These are phyloP conservation scores for Egretta garzetta DNA, from an alignment of 2,113 vertebrate species.

Conservation along the genomic window DNA sequence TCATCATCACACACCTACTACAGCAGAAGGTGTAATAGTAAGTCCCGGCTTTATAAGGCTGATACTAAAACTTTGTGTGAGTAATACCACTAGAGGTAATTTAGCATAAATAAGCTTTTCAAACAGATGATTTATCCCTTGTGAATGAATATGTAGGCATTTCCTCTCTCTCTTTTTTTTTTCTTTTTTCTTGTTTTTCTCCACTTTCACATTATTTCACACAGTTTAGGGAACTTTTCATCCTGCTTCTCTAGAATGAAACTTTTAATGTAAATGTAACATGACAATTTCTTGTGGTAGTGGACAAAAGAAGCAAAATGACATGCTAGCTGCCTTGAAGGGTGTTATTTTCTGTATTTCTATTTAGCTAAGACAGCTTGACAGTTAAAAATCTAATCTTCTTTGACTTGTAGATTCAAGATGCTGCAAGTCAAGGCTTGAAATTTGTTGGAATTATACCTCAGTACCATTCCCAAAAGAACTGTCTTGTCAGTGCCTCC, in stretches of 20 bases:
- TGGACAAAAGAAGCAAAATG: constrained; percentile 45
- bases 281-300: not conserved
- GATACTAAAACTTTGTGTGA: not conserved
- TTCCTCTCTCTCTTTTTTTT: not conserved
- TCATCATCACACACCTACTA: not conserved
- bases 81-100: not conserved
- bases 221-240: not conserved
- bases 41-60: not conserved
- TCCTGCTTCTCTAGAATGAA: not conserved
- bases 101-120: not conserved
- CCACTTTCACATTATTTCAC: not conserved
- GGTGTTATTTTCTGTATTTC: constrained; percentile 54
- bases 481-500: constrained; percentile 61
- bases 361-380: constrained; percentile 43
- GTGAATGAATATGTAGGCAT: not conserved
- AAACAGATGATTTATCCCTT: not conserved
- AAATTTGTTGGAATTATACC: constrained; percentile 92
- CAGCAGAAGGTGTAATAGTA: not conserved
- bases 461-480: constrained; percentile 76
- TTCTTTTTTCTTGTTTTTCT: fast-evolving
- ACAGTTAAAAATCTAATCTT: constrained; percentile 66
- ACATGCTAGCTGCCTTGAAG: not conserved
- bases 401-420: constrained; percentile 87
- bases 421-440: constrained; percentile 91
- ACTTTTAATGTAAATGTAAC: not conserved